A percentile compares a stretch with the other conserved stretches of the same genome.
Conservation (phyloP, 2,888 invertebrate species). For the Sesia bembeciformis region DNA sequence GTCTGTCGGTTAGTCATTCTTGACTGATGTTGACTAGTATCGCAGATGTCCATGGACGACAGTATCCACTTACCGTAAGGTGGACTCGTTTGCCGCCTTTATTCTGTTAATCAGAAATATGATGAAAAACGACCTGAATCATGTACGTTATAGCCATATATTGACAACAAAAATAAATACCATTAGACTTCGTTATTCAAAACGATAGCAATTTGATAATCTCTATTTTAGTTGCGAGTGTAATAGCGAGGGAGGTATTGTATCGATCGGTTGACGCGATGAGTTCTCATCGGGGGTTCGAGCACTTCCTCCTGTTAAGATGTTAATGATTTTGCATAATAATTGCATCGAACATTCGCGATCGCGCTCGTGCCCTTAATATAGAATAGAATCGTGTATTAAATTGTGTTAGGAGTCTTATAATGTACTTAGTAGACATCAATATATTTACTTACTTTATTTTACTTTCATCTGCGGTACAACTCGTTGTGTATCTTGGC, state of each 20-base stretch:
- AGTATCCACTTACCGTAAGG: no score
- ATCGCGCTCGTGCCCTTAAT: not conserved
- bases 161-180: no score
- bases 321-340: constrained; percentile 65
- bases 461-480: no score
- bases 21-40: no score
- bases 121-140: no score
- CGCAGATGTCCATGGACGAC: no score
- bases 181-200: not conserved
- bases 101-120: no score
- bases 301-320: constrained; percentile 43
- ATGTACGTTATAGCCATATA: not conserved
- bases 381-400: not conserved
- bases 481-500: no score
- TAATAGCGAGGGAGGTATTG: not conserved
- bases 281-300: constrained; percentile 17
- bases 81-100: no score
- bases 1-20: no score
- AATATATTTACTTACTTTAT: no score
- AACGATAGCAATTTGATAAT: not conserved
- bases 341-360: constrained; percentile 37
- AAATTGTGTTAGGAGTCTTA: not conserved
- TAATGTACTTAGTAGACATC: no score
- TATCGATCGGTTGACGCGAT: constrained; percentile 11
- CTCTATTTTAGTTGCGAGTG: not conserved